phyloP scores from a whole-genome alignment of 2,113 vertebrate species.

The Sinocyclocheilus anshuiensis region DNA sequence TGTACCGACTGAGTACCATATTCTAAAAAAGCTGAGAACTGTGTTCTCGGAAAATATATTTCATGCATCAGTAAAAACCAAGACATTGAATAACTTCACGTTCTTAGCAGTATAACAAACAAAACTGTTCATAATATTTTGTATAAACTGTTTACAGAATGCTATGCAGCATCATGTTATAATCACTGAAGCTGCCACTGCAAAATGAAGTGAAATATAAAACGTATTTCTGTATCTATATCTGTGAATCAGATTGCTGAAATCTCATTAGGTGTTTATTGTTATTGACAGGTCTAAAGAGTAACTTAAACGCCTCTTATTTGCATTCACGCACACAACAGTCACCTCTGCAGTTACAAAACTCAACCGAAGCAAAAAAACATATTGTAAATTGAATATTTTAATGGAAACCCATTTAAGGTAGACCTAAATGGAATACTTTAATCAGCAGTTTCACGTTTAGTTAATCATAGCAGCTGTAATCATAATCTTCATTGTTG shows the following conservation, averaged over 20 bases:
- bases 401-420: background rate
- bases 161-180: background rate
- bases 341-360: background rate
- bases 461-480: background rate
- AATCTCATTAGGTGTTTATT: too few relatives aligned
- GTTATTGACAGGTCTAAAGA: too few relatives aligned
- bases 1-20: background rate
- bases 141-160: background rate
- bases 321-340: background rate
- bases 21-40: too few relatives aligned
- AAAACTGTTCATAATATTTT: background rate
- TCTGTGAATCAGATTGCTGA: too few relatives aligned
- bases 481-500: background rate
- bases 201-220: background rate
- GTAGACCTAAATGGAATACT: background rate
- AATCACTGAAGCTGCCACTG: background rate
- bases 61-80: background rate
- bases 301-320: background rate
- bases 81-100: background rate
- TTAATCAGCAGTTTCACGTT: background rate
- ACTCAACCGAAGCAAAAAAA: background rate
- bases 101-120: background rate
- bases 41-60: background rate
- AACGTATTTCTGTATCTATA: too few relatives aligned
- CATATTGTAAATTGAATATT: background rate